Evolutionary conservation across 1,140 invertebrate species (phyloP), one percentile per base, ranked within the genome.

Genomic region (Bombus pascuorum): DNA sequence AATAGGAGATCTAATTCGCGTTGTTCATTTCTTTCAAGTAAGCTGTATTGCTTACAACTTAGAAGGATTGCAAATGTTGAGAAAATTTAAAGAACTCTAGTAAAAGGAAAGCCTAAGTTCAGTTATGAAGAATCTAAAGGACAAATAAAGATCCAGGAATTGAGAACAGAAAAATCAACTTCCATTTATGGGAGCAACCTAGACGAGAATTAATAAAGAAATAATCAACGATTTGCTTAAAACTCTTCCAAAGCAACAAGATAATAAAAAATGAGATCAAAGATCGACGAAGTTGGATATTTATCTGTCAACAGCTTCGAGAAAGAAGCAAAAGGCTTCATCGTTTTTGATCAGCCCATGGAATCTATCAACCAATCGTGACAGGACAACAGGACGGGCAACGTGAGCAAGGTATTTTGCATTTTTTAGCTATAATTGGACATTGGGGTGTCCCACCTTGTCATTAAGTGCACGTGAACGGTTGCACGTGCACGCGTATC

Each of bases 391-490:
- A 73, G 28, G 57, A 28, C 28, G 9, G 37, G 28, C n/a, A 13
- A 65, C 59, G 37, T 3, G 3, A 28, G 77, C 32, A 37, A 80
- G 68, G 70, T 83, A 90, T 89, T 92, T 92, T 91, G 87, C 89
- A 93, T 94, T 93, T 94, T 92, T 93, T 89, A 92, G 74, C 68
- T 81, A 89, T 93, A 93, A 93, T 94, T 93, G 89, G 78, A 91
- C 84, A 70, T 68, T 87, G 72, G 81, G 74, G 44, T 47, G 74
- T 59, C 53, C 80, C 73, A 90, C 86, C 88, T 89, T 93, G 86
- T 93, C 86, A 93, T 93, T 93, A 93, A 81, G 79, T 85, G 91
- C 91, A 93, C 92, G 92, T 93, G 91, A 93, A 84, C 87, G 86
- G 85, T 81, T 89, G 90, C 81, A 90, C 91, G 92, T 90, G 87